phyloP scores from a whole-genome alignment of 2,888 invertebrate species.

The Agrotis puta region DNA sequence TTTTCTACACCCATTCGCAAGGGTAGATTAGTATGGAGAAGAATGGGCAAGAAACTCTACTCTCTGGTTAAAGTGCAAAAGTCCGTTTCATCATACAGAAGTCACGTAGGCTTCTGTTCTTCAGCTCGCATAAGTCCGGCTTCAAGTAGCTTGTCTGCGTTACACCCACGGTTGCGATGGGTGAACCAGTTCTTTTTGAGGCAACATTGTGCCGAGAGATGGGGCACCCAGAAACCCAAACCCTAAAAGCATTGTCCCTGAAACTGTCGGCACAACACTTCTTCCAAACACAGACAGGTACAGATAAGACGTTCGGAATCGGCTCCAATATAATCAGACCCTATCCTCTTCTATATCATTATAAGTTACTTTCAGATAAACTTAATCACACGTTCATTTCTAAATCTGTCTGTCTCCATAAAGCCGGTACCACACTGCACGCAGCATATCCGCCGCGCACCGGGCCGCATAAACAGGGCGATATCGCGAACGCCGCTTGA shows the following conservation, averaged over 20 bases:
- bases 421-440: constrained; percentile 58
- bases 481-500: constrained; percentile 78
- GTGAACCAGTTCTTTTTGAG: too few relatives aligned
- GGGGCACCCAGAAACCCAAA: too few relatives aligned
- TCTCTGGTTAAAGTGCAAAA: not conserved
- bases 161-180: too few relatives aligned
- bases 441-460: constrained; percentile 66
- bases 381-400: constrained; percentile 44
- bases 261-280: too few relatives aligned
- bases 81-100: not conserved
- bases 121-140: too few relatives aligned
- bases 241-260: too few relatives aligned
- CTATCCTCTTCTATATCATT: constrained; percentile 40
- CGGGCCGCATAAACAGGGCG: constrained; percentile 84
- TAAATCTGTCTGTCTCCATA: constrained; percentile 51
- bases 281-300: not conserved
- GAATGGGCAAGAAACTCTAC: too few relatives aligned
- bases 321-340: constrained; percentile 7
- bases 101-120: constrained; percentile 10
- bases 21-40: too few relatives aligned
- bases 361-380: constrained; percentile 53
- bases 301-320: constrained; percentile 32
- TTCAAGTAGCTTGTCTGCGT: too few relatives aligned
- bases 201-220: too few relatives aligned
- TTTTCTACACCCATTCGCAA: too few relatives aligned